These are phyloP conservation scores for Drosophila grimshawi DNA, from an alignment of 1,140 invertebrate species.

Conservation along the genomic window DNA sequence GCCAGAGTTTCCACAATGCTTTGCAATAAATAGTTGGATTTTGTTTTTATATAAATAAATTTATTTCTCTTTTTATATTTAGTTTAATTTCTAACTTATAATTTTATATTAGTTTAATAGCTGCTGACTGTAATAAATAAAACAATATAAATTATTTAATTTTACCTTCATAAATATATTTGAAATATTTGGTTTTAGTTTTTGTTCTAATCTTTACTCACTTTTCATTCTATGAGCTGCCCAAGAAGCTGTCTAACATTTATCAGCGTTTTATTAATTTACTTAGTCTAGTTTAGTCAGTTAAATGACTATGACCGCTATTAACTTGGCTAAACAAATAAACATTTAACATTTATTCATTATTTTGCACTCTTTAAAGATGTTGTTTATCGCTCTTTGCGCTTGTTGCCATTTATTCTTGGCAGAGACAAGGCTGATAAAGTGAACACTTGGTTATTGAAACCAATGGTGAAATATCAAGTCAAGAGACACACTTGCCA, in stretches of 20 bases:
- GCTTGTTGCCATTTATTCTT: constrained; percentile 13
- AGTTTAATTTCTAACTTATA: no score
- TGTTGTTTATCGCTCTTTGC: background rate
- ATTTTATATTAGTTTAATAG: no score
- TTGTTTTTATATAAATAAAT: no score
- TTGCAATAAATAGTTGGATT: no score
- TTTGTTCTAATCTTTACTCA: no score
- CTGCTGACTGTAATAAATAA: no score
- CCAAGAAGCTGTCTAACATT: background rate
- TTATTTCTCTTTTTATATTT: no score
- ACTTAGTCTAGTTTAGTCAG: constrained; percentile 1
- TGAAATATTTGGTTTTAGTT: no score
- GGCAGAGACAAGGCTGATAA: background rate
- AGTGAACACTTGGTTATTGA: constrained; percentile 30
- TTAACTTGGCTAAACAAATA: background rate
- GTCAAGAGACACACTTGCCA: constrained; percentile 31
- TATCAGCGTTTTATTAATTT: constrained; percentile 6
- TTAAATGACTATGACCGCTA: constrained; percentile 9
- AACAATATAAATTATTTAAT: no score
- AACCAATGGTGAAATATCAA: constrained; percentile 25
- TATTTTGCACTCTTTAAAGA: background rate
- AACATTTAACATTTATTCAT: constrained; percentile 9
- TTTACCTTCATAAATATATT: no score
- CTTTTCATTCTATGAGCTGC: no score
- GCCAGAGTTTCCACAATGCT: no score